Conservation (phyloP, 1,140 invertebrate genomes). For the Epicauta chinensis region DNA sequence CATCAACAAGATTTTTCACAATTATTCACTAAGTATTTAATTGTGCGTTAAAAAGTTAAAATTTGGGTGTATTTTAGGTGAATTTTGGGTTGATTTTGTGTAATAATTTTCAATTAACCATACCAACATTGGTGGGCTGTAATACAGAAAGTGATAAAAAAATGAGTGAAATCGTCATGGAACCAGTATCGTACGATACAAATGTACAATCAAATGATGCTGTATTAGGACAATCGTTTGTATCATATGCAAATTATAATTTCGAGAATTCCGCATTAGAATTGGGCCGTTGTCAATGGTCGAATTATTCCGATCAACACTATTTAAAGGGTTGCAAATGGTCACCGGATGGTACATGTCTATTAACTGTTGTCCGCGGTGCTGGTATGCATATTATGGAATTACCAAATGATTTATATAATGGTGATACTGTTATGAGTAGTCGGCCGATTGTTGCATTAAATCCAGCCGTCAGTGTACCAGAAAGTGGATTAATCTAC, state of each 20-base stretch:
- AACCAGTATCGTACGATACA: too few species aligned
- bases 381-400: conserved; percentile 81
- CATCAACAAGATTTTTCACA: too few species aligned
- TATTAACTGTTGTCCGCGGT: conserved; percentile 68
- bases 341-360: conserved; percentile 81
- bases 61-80: too few species aligned
- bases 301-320: conserved; percentile 46
- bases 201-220: too few species aligned
- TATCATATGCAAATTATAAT: conserved; percentile 37
- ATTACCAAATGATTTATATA: conserved; percentile 64
- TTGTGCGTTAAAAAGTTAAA: too few species aligned
- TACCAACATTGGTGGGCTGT: too few species aligned
- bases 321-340: conserved; percentile 62
- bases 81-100: too few species aligned
- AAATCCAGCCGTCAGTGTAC: conserved; percentile 61
- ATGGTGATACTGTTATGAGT: conserved; percentile 41
- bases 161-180: too few species aligned
- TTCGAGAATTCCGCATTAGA: conserved; percentile 39
- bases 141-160: too few species aligned
- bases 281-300: conserved; percentile 38
- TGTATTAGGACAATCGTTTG: too few species aligned
- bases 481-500: conserved; percentile 81
- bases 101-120: too few species aligned
- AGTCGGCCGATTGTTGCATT: conserved; percentile 48
- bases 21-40: too few species aligned